phyloP scores from a whole-genome alignment of 2,888 invertebrate genomes.

The Eulithis prunata region DNA sequence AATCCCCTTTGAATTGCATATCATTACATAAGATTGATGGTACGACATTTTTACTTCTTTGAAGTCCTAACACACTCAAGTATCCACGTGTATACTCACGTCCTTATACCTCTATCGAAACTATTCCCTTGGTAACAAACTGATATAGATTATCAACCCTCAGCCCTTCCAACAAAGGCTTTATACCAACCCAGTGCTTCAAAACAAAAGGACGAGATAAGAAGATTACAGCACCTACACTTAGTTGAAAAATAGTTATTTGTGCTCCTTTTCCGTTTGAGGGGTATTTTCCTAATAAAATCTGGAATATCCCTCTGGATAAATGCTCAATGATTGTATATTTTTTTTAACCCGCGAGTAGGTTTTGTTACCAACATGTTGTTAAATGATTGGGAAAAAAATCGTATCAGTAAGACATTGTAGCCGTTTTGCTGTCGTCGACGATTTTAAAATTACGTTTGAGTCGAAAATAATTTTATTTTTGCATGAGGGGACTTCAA shows the following conservation, averaged over 20 bases:
- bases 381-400: slow-evolving; percentile 41
- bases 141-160: slow-evolving; percentile 75
- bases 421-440: slow-evolving; percentile 47
- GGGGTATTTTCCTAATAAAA: background rate
- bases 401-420: slow-evolving; percentile 45
- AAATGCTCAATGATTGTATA: slow-evolving; percentile 32
- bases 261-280: slow-evolving; percentile 36
- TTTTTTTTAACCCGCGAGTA: background rate
- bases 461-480: slow-evolving; percentile 69
- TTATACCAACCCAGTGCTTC: slow-evolving; percentile 64
- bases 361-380: slow-evolving; percentile 3
- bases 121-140: slow-evolving; percentile 65
- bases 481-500: slow-evolving; percentile 61
- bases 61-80: slow-evolving; percentile 42
- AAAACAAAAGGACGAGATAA: slow-evolving; percentile 71
- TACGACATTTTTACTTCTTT: slow-evolving; percentile 43
- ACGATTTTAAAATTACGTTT: slow-evolving; percentile 65
- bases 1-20: slow-evolving; percentile 44
- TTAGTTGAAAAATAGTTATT: slow-evolving; percentile 53
- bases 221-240: slow-evolving; percentile 65
- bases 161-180: slow-evolving; percentile 63
- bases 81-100: slow-evolving; percentile 29
- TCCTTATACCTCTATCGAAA: slow-evolving; percentile 47
- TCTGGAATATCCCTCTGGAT: background rate
- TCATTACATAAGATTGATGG: slow-evolving; percentile 50